Evolutionary conservation across 1,140 invertebrate genomes (phyloP), one percentile per base, ranked within the genome.

Genomic region (Plectrocnemia conspersa): DNA sequence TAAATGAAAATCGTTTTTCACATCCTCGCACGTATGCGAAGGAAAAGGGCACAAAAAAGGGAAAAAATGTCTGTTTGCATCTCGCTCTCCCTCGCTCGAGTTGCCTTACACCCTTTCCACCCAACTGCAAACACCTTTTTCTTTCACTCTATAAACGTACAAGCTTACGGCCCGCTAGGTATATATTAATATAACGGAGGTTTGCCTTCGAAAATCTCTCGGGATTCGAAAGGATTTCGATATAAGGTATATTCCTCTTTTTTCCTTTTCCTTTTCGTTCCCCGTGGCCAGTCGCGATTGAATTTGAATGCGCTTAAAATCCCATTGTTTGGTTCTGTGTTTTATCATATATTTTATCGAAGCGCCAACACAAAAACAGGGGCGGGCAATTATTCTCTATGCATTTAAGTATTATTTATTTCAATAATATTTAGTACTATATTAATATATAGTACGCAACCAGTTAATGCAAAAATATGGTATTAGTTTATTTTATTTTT

Each of bases 171-270:
- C 38, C 57, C 57, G 47, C 33, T 60, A 56, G 55, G 59, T 61
- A 57, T 61, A 61, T 61, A 61, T 61, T 61, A 61, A 61, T 61
- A 61, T 61, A 61, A 61, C 59, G 59, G 55, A 61, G 59, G 59
- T 61, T 61, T 58, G 54, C 59, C 59, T 61, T 54, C 59, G 59
- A 61, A 61, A 61, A 61, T 61, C 59, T 57, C 59, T 57, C 29
- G 59, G 59, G 59, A 61, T 61, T 58, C 55, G 54, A 58, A 58
- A 61, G 59, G 59, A 61, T 61, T 61, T 61, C 56, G 59, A 61
- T 61, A 58, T 61, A 61, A 57, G 59, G 55, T 61, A 57, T 54
- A 54, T 58, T 54, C 54, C 21, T 55, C 54, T 53, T 52, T 54
- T 61, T 52, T 56, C 48, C 53, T 61, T 56, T 46, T 48, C 40